Percentiles rank a stretch among this genome's conserved stretches.
These are phyloP conservation scores for Nasonia vitripennis DNA, from an alignment of 1,140 invertebrate genomes.

Conservation along the genomic window DNA sequence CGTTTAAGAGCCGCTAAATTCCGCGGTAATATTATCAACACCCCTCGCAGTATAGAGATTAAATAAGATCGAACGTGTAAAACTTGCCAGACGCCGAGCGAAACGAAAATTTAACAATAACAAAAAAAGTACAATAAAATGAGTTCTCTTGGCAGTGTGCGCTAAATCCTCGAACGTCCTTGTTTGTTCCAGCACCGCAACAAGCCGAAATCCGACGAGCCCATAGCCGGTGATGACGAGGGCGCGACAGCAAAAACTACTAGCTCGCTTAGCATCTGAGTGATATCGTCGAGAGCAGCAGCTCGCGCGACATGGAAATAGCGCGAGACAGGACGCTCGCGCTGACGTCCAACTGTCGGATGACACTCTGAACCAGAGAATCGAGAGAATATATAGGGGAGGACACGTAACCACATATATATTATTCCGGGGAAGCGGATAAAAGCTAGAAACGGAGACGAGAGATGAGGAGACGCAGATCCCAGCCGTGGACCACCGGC, in stretches of 20 bases:
- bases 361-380: background rate
- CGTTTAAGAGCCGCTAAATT: background rate
- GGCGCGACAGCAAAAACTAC: background rate
- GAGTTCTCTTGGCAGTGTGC: too few species aligned
- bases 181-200: background rate
- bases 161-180: background rate
- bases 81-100: too few species aligned
- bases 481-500: conserved; percentile 32
- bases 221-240: conserved; percentile 9
- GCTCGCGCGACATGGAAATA: conserved; percentile 4
- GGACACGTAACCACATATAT: background rate
- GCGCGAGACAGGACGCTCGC: background rate
- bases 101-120: too few species aligned
- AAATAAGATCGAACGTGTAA: too few species aligned
- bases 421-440: background rate
- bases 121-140: too few species aligned
- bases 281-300: background rate
- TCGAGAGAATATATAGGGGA: background rate
- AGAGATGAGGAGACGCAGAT: conserved; percentile 26
- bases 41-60: too few species aligned
- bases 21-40: background rate
- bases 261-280: background rate
- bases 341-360: background rate
- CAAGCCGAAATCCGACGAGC: background rate
- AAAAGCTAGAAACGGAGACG: background rate